Base-by-base conservation (phyloP, 2,797 vertebrate species). In the Alcedo quadribrachys region DNA sequence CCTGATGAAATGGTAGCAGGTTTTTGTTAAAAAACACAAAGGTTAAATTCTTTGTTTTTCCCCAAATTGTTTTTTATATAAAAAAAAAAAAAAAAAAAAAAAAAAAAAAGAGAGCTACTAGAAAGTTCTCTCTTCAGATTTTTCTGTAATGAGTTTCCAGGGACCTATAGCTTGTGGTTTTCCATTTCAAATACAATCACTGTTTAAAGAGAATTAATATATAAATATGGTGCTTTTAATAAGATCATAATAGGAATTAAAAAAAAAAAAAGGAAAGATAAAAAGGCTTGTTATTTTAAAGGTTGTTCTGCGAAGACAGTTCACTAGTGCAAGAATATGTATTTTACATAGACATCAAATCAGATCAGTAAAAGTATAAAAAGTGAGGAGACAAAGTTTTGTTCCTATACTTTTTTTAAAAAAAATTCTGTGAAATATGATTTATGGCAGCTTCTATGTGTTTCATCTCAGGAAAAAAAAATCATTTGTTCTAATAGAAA, bases 401-500 rank as follows among this genome's bases (percentile, higher is more conserved):
- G 22, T 37, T 50, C 19, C 70, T 87, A 33, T 21, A 69, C 9
- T 24, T 50, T 74, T 91, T 90, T 92, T 40, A 21, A 82, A 68
- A 81, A 35, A 35, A 40, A 40, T 40, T 40, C 18, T 62, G 32
- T 79, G 61, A 94, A 89, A 89, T 92, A 69, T 73, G 87, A 96
- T 87, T 87, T 97, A 93, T 84, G 51, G 15, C 60, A 92, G 48
- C 37, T 63, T 85, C 63, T 93, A 84, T 74, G 43, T 33, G 27
- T 90, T 94, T 94, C 61, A 93, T 95, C 85, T 95, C 81, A 40
- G n/a, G 78, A 91, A 94, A 87, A 84, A 54, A 53, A 45, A 58
- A 78, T 81, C 51, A 92, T 92, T 93, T 94, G 87, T 92, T 96
- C 92, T 79, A 95, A 92, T 85, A 95, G 83, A 83, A 95, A 95